Base-by-base conservation (phyloP, 2,888 invertebrate genomes). In the Limnephilus lunatus region DNA sequence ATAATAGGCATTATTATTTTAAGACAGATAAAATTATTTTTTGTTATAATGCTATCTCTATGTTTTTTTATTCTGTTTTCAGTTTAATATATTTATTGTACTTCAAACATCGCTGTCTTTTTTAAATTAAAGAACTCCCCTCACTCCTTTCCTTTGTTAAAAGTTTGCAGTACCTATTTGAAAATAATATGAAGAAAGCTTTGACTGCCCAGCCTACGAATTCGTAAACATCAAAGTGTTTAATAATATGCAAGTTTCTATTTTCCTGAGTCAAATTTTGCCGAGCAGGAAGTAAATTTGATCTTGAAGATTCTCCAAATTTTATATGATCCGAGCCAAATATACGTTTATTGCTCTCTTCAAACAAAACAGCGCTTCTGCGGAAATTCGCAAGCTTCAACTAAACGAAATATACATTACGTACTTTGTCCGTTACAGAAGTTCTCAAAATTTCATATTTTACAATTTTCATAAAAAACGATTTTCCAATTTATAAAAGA, bases 261-360 rank as follows among this genome's bases (percentile, higher is more conserved):
- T 68, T 25, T 68, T 9, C 68, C 25, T n/a, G 25, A 25, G 86
- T 86, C n/a, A 14, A 86, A 44, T 48, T 11, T 44, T 30, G n/a
- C 48, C 48, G 15, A 86, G 14, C 30, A n/a, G 7, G 5, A 44
- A 35, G n/a, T 44, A 30, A 86, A 86, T 48, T 86, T 44, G 48
- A 44, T 86, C n/a, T 48, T n/a, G 86, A 68, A 53, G 80, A 31
- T 53, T n/a, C 35, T 88, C 35, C 68, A 88, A 80, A 80, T 68
- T 30, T 53, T 68, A 25, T n/a, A 32, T 88, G 53, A 88, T 68
- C 68, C 88, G 12, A 68, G 86, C 44, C 48, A 44, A 86, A 86
- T 86, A 86, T 4, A 68, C 88, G 89, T 89, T 81, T 80, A 89
- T 89, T 80, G n/a, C 81, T 89, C 80, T 80, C 89, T 35, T 89